These are phyloP conservation scores for Mythimna loreyi DNA, from an alignment of 2,888 invertebrate species.

Conservation along the genomic window DNA sequence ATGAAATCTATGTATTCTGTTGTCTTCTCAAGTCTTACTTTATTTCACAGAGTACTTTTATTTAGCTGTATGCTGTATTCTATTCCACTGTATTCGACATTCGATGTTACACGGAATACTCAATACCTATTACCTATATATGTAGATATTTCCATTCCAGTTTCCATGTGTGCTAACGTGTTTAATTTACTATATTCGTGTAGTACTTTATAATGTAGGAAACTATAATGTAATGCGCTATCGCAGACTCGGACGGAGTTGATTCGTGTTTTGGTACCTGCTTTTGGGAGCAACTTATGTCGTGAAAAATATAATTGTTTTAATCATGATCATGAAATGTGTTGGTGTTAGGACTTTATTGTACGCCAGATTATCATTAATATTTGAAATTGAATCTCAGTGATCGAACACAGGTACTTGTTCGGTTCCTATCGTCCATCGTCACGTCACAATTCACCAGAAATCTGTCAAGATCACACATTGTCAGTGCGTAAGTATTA, in stretches of 20 bases:
- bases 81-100: background rate
- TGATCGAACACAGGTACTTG: slow-evolving; percentile 47
- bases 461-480: slow-evolving; percentile 74
- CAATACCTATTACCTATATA: background rate
- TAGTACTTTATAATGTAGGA: too few species aligned
- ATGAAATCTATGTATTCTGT: too few species aligned
- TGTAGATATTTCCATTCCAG: slow-evolving; percentile 35
- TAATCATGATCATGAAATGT: slow-evolving; percentile 48
- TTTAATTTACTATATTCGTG: slow-evolving; percentile 40
- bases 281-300: slow-evolving; percentile 22
- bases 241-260: slow-evolving; percentile 34
- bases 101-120: background rate
- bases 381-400: slow-evolving; percentile 52
- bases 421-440: slow-evolving; percentile 39
- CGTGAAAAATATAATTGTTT: slow-evolving; percentile 11
- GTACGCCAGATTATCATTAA: slow-evolving; percentile 14
- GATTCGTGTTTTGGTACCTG: slow-evolving; percentile 55
- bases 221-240: slow-evolving; percentile 46
- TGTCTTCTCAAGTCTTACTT: too few species aligned
- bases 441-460: slow-evolving; percentile 70
- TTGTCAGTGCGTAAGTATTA: slow-evolving; percentile 53
- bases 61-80: too few species aligned
- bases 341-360: slow-evolving; percentile 36
- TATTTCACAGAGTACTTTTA: too few species aligned
- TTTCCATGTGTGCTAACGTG: slow-evolving; percentile 57